Conservation (phyloP, 2,888 invertebrate species). For the Argyra leucocephala region DNA sequence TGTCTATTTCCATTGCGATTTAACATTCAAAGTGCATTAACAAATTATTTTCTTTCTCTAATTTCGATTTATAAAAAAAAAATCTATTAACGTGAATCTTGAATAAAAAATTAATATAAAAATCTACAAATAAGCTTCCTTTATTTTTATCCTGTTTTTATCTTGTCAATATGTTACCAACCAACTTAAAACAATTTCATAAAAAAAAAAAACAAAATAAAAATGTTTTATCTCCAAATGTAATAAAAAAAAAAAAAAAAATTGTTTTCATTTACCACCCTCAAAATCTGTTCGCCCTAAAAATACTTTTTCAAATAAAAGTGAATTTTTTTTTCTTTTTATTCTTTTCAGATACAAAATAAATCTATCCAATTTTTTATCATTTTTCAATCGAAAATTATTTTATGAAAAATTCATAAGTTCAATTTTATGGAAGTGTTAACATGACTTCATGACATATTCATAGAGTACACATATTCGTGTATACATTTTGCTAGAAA, state of each 20-base stretch:
- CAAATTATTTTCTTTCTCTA: conserved; percentile 18
- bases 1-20: too few species aligned
- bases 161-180: too few species aligned
- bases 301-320: neutral
- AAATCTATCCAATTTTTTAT: conserved; percentile 7
- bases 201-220: neutral
- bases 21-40: conserved; percentile 15
- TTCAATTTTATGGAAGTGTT: conserved; percentile 19
- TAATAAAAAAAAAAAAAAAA: too few species aligned
- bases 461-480: too few species aligned
- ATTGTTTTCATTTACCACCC: neutral
- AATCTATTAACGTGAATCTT: too few species aligned
- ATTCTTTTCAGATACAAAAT: neutral
- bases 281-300: neutral
- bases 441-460: conserved; percentile 15
- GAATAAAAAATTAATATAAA: too few species aligned
- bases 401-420: conserved; percentile 20
- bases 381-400: conserved; percentile 12
- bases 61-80: neutral
- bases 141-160: too few species aligned
- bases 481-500: too few species aligned
- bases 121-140: too few species aligned
- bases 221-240: too few species aligned
- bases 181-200: neutral
- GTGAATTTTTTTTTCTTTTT: neutral